phyloP scores from a whole-genome alignment of 2,888 invertebrate genomes.

The Leucophora obtusa region DNA sequence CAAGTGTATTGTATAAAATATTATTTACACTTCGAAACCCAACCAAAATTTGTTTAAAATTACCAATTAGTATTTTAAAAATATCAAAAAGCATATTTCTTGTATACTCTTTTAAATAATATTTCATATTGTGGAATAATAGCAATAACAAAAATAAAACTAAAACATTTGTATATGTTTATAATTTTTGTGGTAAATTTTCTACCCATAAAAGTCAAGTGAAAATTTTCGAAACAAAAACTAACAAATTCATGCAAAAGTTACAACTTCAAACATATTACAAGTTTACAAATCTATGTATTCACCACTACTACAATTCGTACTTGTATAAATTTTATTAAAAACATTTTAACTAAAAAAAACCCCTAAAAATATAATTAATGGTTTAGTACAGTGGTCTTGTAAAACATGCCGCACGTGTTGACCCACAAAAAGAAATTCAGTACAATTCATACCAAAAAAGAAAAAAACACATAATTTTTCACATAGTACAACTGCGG shows the following conservation, averaged over 20 bases:
- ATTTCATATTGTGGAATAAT: not conserved
- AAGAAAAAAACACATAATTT: constrained; percentile 4
- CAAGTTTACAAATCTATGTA: constrained; percentile 11
- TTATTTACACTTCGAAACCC: too few species aligned
- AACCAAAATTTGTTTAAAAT: too few species aligned
- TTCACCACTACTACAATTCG: not conserved
- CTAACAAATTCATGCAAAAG: constrained; percentile 2
- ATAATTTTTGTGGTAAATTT: constrained; percentile 56
- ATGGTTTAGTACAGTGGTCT: constrained; percentile 57
- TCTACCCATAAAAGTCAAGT: constrained; percentile 51
- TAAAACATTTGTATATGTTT: constrained; percentile 13
- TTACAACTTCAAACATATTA: constrained; percentile 1
- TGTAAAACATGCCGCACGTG: constrained; percentile 57
- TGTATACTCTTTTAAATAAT: not conserved
- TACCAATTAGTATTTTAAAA: not conserved
- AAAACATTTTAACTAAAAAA: constrained; percentile 43
- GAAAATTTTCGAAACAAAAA: constrained; percentile 41
- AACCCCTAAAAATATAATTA: constrained; percentile 58
- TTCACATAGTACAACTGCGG: constrained; percentile 2
- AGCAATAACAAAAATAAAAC: not conserved
- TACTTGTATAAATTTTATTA: constrained; percentile 32
- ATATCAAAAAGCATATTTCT: not conserved
- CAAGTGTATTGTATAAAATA: too few species aligned
- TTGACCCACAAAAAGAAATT: constrained; percentile 38
- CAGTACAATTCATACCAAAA: not conserved